Evolutionary conservation across 2,113 vertebrate species (phyloP).

Genomic region (Bettongia penicillata): DNA sequence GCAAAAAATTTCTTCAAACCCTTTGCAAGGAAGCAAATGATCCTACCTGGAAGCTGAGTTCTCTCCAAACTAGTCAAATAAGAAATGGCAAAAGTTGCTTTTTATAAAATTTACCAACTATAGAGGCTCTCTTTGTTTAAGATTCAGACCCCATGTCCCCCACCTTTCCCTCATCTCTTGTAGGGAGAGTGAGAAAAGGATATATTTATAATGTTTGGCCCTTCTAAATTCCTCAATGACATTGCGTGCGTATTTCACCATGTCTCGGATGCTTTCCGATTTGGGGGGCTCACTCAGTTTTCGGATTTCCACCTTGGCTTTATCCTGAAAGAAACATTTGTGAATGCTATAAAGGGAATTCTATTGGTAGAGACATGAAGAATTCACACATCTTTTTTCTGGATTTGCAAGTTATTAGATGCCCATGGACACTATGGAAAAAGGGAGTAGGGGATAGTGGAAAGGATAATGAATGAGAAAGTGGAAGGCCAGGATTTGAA

Average conservation of each 20-base stretch:
- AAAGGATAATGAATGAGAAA: not conserved
- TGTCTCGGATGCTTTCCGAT: conserved; percentile 86
- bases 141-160: not conserved
- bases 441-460: not conserved
- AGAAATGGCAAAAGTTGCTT: not conserved
- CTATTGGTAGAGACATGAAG: not conserved
- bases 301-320: conserved; percentile 90
- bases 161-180: not conserved
- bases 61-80: not conserved
- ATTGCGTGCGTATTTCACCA: conserved; percentile 91
- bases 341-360: conserved; percentile 34
- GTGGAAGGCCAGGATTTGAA: not conserved
- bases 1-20: not conserved
- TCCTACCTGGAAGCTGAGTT: not conserved
- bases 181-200: conserved; percentile 83
- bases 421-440: not conserved
- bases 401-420: not conserved
- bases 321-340: conserved; percentile 87
- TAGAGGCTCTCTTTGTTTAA: not conserved
- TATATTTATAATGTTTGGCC: conserved; percentile 93
- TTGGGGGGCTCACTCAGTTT: conserved; percentile 86
- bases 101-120: not conserved
- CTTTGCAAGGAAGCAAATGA: not conserved
- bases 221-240: conserved; percentile 93
- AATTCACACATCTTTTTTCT: conserved; percentile 20